Conservation (phyloP, 2,113 vertebrate species). For the Scomber japonicus region DNA sequence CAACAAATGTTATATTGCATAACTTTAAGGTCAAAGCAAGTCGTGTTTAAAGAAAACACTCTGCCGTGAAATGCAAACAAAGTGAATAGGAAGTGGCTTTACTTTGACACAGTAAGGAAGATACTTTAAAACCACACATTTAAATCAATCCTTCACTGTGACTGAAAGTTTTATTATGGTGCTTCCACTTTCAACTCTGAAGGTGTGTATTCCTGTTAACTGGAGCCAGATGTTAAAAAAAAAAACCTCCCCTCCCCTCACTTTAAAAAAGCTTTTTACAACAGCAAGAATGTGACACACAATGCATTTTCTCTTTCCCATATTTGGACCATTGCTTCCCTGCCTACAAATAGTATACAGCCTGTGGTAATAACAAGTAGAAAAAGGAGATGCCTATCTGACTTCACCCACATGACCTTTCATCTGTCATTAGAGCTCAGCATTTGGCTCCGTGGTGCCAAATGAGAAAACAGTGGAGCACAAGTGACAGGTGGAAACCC, state of each 20-base stretch:
- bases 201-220: neutral
- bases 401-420: conserved; percentile 49
- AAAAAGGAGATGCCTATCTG: neutral
- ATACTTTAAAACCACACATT: conserved; percentile 1
- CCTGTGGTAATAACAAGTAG: neutral
- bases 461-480: conserved; percentile 40
- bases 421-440: conserved; percentile 20
- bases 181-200: neutral
- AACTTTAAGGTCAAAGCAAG: conserved; percentile 2
- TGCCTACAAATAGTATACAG: conserved; percentile 35
- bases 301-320: conserved; percentile 13
- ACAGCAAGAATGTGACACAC: neutral
- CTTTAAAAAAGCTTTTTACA: conserved; percentile 7
- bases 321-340: neutral
- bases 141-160: neutral
- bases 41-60: conserved; percentile 6
- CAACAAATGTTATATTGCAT: neutral
- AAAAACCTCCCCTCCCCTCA: neutral
- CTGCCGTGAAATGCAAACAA: conserved; percentile 58
- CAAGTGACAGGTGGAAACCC: conserved; percentile 70
- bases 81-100: conserved; percentile 37
- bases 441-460: conserved; percentile 54
- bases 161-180: neutral
- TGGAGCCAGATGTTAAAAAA: conserved; percentile 33
- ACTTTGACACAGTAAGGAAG: neutral